phyloP scores from a whole-genome alignment of 2,797 vertebrate genomes.

The Peromyscus aztecus region DNA sequence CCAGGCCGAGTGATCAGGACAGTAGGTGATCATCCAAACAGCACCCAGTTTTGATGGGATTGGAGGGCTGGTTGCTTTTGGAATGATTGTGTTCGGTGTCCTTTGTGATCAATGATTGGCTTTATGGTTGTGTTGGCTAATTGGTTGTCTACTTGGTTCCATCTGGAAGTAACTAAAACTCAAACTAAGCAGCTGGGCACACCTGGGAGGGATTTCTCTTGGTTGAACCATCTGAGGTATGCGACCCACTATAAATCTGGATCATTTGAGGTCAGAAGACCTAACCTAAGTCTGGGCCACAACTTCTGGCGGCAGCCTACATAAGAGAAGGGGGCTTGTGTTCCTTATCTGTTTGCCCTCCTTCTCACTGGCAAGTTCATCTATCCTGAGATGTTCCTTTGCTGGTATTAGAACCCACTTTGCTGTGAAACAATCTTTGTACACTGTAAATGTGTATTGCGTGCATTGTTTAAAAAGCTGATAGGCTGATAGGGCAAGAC shows the following conservation, averaged over 20 bases:
- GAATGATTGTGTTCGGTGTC: neutral
- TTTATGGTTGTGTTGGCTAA: neutral
- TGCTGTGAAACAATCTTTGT: too few species aligned
- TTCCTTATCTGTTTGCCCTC: neutral
- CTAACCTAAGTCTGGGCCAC: neutral
- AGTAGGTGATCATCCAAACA: constrained; percentile 14
- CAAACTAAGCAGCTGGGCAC: too few species aligned
- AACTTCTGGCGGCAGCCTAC: neutral
- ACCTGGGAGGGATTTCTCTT: neutral
- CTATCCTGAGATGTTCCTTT: neutral
- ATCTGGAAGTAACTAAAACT: neutral
- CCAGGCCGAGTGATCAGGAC: neutral
- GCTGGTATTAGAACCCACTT: too few species aligned
- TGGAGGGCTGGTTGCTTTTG: neutral
- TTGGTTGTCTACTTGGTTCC: neutral
- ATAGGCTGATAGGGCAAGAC: too few species aligned
- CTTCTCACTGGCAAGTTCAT: neutral
- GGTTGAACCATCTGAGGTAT: neutral
- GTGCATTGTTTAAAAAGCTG: too few species aligned
- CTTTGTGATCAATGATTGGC: neutral
- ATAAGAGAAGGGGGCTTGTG: too few species aligned
- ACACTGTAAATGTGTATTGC: too few species aligned
- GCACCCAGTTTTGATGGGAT: neutral
- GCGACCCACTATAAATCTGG: neutral
- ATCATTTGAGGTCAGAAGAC: neutral